Evolutionary conservation across 2,888 invertebrate species (phyloP), one percentile per base, ranked within the genome.

Genomic region (Osedax frankpressi): DNA sequence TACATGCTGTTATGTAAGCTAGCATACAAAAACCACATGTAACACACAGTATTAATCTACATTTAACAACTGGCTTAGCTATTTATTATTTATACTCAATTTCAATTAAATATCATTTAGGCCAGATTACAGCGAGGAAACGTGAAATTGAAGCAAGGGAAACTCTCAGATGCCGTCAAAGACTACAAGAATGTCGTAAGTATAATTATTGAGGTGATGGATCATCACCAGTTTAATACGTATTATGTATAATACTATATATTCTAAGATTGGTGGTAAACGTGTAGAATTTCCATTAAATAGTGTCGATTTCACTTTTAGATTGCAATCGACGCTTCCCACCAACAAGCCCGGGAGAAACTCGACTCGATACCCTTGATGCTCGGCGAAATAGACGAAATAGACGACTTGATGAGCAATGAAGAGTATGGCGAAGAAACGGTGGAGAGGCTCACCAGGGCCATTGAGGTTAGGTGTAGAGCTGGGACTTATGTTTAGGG

Each of bases 131-230:
- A 94, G 82, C 87, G 93, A 78, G 97, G 92, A 29, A 90, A 89
- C 80, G 90, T 97, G 75, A 89, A 92, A 82, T 87, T 97, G 80
- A 97, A 97, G 79, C 86, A 92, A 84, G 96, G 92, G 0, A 89
- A 91, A 77, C 89, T 93, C 78, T 88, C 89, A 72, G 88, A 90
- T 75, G 94, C 97, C 0, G 89, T 90, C 79, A 86, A 88, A 71
- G 95, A 96, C 84, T 93, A 90, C 83, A 87, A 89, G 78, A 87
- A 89, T 86, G 92, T 95, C 81, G 94, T 94, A 65, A 65, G n/a
- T 25, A 65, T 24, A 24, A 24, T 11, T 65, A 65, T 65, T 65
- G 26, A 25, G 11, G 26, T 65, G 24, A n/a, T n/a, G n/a, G n/a
- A n/a, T n/a, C n/a, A n/a, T n/a, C n/a, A n/a, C n/a, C n/a, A n/a